Evolutionary conservation across 1,140 invertebrate genomes (phyloP).

Genomic region (Drosophila chauvacae): DNA sequence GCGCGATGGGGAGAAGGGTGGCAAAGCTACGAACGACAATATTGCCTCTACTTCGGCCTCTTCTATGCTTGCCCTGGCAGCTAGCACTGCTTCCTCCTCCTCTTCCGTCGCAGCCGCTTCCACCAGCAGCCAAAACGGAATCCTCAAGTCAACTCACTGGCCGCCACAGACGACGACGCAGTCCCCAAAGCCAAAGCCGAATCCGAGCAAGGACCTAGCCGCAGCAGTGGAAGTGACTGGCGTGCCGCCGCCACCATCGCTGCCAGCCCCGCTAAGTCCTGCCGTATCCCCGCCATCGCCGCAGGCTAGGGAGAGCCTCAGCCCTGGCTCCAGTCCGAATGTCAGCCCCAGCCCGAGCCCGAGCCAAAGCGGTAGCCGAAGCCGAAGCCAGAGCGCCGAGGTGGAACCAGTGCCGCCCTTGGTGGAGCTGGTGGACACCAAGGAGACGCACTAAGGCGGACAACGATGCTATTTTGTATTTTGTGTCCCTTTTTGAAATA

Average conservation of each 20-base stretch:
- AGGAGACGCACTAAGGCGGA: slow-evolving; percentile 16
- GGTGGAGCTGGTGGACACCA: slow-evolving; percentile 47
- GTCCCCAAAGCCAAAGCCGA: slow-evolving; percentile 11
- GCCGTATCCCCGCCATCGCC: slow-evolving; percentile 2
- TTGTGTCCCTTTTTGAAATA: slow-evolving; percentile 22
- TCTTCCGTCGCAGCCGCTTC: background rate
- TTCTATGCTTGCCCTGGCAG: slow-evolving; percentile 24
- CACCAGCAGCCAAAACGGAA: slow-evolving; percentile 2
- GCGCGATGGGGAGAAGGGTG: background rate
- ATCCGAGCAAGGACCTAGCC: slow-evolving; percentile 14
- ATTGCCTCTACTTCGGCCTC: slow-evolving; percentile 54
- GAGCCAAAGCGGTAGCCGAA: slow-evolving; percentile 14
- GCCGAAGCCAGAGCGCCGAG: slow-evolving; percentile 26
- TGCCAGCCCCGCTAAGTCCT: slow-evolving; percentile 19
- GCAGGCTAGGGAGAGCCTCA: background rate
- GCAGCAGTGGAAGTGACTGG: background rate
- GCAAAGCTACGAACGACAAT: slow-evolving; percentile 28
- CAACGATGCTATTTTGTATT: slow-evolving; percentile 34
- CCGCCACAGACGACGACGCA: slow-evolving; percentile 8
- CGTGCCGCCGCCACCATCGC: background rate
- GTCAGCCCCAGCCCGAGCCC: slow-evolving; percentile 1
- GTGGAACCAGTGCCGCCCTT: slow-evolving; percentile 35
- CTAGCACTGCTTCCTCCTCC: slow-evolving; percentile 4
- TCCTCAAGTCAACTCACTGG: slow-evolving; percentile 27
- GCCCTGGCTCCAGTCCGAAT: slow-evolving; percentile 14